Evolutionary conservation across 2,888 invertebrate genomes (phyloP), one percentile per base, ranked within the genome.

Genomic region (Xanthia togata): DNA sequence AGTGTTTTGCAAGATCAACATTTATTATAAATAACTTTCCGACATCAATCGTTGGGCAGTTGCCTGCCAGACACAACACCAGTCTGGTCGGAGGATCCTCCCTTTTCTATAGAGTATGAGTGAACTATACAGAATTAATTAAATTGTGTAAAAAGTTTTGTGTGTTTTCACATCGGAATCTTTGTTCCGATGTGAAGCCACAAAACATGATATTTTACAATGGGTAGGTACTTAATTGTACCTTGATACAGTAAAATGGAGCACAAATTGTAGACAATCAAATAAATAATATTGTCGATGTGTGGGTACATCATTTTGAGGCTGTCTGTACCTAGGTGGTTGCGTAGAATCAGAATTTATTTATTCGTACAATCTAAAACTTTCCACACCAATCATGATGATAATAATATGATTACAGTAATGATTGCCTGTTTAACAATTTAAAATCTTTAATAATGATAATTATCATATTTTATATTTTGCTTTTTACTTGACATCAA

Each of bases 401-500:
- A 23, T 26, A 31, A 31, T 31, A 31, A 23, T 26, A 31, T 31
- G 23, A n/a, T 53, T 11, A 55, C 17, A n/a, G 6, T 47, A 17
- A n/a, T 23, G 50, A 50, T 23, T 35, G 3, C 23, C 23, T 50
- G 9, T 67, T 50, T 31, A 35, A 3, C 23, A 20, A 70, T 50
- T 53, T 26, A n/a, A n/a, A 2, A n/a, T 35, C 2, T 50, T 5
- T 44, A 35, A 59, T 50, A 47, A n/a, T 23, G n/a, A 8, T n/a
- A n/a, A 17, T 57, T n/a, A 9, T 59, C 9, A 23, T 50, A 69
- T 73, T 59, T 50, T 70, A 35, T 81, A 67, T 71, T 59, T 68
- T 73, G 26, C 50, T 60, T 71, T 76, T 78, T 71, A 78, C 47
- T 75, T 75, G 73, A 81, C 81, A 82, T 81, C 76, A 78, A 81